Conservation (phyloP, 2,888 invertebrate genomes). For the Hetaerina titia region DNA sequence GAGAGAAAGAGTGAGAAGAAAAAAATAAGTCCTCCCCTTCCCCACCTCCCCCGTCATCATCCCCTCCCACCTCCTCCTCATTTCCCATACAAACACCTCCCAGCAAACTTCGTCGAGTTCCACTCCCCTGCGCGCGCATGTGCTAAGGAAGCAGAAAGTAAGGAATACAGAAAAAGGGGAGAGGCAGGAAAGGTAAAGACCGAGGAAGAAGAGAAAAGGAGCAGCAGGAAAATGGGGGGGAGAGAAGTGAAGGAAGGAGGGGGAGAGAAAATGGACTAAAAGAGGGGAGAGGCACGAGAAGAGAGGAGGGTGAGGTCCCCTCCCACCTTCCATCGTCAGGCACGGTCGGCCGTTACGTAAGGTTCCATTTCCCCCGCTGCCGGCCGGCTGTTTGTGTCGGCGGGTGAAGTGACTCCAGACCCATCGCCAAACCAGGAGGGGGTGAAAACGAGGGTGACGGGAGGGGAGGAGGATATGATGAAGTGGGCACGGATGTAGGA, state of each 20-base stretch:
- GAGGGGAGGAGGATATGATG: background rate
- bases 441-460: background rate
- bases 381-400: background rate
- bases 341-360: background rate
- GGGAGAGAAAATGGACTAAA: background rate
- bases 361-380: conserved; percentile 50
- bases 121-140: conserved; percentile 10
- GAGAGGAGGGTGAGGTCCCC: background rate
- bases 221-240: background rate
- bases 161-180: background rate
- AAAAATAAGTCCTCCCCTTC: background rate
- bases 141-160: background rate
- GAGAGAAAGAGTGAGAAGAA: background rate
- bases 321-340: background rate
- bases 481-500: background rate
- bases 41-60: background rate
- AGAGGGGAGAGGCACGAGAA: background rate
- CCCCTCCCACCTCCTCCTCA: background rate
- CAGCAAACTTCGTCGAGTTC: background rate
- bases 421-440: too few relatives aligned
- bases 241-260: background rate
- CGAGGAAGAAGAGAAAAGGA: background rate
- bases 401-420: conserved; percentile 23
- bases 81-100: background rate
- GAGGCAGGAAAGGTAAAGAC: background rate